Evolutionary conservation across 2,888 invertebrate genomes (phyloP), one percentile per base, ranked within the genome.

Genomic region (Ferdinandea cuprea): DNA sequence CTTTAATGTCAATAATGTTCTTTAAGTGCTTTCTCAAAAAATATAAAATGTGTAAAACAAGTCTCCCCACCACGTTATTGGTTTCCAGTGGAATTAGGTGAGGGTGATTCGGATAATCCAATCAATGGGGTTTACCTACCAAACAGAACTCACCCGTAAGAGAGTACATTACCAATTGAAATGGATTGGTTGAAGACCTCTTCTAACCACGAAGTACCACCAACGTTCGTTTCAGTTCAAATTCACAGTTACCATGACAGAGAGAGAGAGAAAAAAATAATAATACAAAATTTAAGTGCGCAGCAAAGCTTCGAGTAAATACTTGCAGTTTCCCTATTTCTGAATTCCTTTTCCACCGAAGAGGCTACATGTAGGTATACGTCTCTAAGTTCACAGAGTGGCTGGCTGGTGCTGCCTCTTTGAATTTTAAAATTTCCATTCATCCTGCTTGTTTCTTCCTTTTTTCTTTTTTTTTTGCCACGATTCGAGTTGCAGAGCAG

Each of bases 161-260:
- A 66, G 59, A 58, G 35, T 58, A 65, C 68, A 68, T 44, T 52
- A 48, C 50, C 48, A 80, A 68, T 68, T 40, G 58, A 69, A 76
- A 52, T 80, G 69, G 69, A 69, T 76, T 76, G 58, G 50, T 74
- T 42, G 15, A 50, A 74, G 69, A 74, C 63, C 50, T 71, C 65
- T 71, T 17, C 58, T 56, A 28, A 40, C 44, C 48, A 50, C 54
- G n/a, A n/a, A 76, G 44, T 63, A 28, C 50, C 25, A 69, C 54
- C 54, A 50, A 44, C 28, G 40, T 17, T 42, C 77, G 63, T 56
- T 63, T 63, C 69, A 56, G 37, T n/a, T n/a, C n/a, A n/a, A n/a
- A n/a, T n/a, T n/a, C n/a, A n/a, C n/a, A n/a, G n/a, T n/a, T n/a
- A n/a, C n/a, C n/a, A n/a, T n/a, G n/a, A n/a, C n/a, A 71, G 6